Evolutionary conservation across 2,888 invertebrate species (phyloP), one percentile per base, ranked within the genome.

Genomic region (Alloplasta piceator): DNA sequence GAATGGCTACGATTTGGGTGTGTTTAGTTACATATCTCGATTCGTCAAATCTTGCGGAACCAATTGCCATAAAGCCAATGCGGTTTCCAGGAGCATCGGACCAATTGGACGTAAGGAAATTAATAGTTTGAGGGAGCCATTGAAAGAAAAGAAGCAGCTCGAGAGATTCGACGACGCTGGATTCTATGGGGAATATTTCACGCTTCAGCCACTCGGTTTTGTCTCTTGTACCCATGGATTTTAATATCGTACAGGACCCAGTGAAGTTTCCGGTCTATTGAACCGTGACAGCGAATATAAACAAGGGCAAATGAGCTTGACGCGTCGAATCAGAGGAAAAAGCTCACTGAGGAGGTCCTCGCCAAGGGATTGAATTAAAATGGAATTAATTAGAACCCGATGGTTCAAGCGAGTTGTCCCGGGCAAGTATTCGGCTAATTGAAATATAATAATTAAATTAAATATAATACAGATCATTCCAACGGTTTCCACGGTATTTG

Each of bases 161-260:
- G 5, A 39, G 38, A 46, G 64, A 64, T 14, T 43, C 46, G 9
- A 63, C n/a, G 43, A n/a, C 12, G 68, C 36, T n/a, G 26, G 52
- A 26, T 50, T 43, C 41, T 50, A 26, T 26, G 26, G 26, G 26
- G 26, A 26, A 26, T 26, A 26, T 26, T 26, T 26, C 26, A 26
- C 26, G 26, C 26, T 26, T 26, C 26, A 26, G 26, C 26, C 26
- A 26, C 26, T 26, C 26, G 26, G 26, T 83, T 88, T 85, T 85
- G 81, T 26, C 48, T 70, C 64, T 3, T 14, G 56, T 79, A 43
- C 74, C 26, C 39, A 56, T 58, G 36, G 78, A 89, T 88, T 88
- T 89, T 88, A 87, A 88, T 89, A 89, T 87, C 85, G 66, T 71
- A 70, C 79, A 64, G 76, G 68, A 70, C 52, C 74, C 83, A 84